phyloP scores from a whole-genome alignment of 2,888 invertebrate species.

The Dynastes tityus region DNA sequence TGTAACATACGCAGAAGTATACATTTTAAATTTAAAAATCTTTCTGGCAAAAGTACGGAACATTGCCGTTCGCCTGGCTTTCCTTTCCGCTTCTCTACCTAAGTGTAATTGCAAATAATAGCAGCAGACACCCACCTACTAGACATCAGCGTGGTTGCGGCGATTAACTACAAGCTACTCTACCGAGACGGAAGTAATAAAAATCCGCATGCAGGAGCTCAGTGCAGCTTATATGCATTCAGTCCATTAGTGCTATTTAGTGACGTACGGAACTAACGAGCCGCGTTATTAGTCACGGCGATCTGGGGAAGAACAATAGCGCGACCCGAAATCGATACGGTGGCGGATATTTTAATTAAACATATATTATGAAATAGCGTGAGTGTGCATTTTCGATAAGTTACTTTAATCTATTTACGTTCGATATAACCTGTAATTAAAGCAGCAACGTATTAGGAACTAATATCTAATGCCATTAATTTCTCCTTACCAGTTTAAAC shows the following conservation, averaged over 20 bases:
- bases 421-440: constrained; percentile 24
- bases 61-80: neutral
- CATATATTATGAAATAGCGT: constrained; percentile 35
- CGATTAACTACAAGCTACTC: constrained; percentile 24
- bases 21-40: too few species aligned
- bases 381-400: constrained; percentile 30
- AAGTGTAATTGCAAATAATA: constrained; percentile 12
- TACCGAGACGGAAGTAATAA: constrained; percentile 30
- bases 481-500: neutral
- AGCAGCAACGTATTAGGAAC: constrained; percentile 6
- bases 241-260: constrained; percentile 43
- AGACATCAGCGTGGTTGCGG: neutral
- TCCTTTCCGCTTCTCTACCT: neutral
- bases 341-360: constrained; percentile 36
- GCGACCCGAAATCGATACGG: constrained; percentile 26
- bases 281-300: constrained; percentile 41
- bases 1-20: too few species aligned
- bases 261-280: constrained; percentile 36
- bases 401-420: constrained; percentile 21
- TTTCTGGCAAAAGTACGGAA: too few species aligned
- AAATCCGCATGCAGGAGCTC: constrained; percentile 34
- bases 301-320: constrained; percentile 43
- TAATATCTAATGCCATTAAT: constrained; percentile 6
- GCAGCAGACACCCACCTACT: constrained; percentile 3
- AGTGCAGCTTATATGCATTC: constrained; percentile 36